Conservation (phyloP, 1,140 invertebrate genomes). For the Steinernema khuongi region DNA sequence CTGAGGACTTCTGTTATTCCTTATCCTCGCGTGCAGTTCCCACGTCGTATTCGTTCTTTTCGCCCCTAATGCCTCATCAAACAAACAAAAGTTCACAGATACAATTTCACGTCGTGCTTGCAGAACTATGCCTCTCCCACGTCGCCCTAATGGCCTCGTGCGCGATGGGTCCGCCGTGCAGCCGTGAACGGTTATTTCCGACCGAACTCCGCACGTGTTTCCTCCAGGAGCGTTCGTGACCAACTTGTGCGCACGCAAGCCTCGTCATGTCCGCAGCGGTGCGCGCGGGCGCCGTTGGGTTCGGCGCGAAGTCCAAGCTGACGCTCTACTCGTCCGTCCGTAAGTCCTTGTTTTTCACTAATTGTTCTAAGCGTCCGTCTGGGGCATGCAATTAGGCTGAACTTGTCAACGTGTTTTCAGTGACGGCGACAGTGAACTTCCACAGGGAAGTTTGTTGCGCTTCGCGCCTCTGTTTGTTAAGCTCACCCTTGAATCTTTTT, state of each 20-base stretch:
- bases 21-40: neutral
- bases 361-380: neutral
- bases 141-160: neutral
- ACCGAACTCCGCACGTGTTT: no score
- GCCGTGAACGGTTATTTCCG: neutral
- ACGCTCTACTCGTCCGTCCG: conserved; percentile 6
- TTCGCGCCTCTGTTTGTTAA: no score
- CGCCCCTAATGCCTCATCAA: neutral
- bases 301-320: neutral
- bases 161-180: neutral
- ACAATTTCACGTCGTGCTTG: neutral
- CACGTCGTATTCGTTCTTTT: neutral
- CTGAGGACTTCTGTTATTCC: neutral
- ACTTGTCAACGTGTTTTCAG: no score
- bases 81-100: conserved; percentile 6
- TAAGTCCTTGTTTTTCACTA: neutral
- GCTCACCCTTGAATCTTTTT: no score
- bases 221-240: neutral
- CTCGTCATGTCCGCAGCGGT: neutral
- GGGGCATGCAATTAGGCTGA: no score
- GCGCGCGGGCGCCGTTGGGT: neutral
- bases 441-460: no score
- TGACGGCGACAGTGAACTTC: no score
- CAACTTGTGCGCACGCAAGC: neutral
- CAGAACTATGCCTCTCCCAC: neutral